A percentile compares a stretch with the other conserved stretches of the same genome.
Evolutionary conservation across 2,888 invertebrate genomes (phyloP).

Genomic region (Chymomyza caudatula): DNA sequence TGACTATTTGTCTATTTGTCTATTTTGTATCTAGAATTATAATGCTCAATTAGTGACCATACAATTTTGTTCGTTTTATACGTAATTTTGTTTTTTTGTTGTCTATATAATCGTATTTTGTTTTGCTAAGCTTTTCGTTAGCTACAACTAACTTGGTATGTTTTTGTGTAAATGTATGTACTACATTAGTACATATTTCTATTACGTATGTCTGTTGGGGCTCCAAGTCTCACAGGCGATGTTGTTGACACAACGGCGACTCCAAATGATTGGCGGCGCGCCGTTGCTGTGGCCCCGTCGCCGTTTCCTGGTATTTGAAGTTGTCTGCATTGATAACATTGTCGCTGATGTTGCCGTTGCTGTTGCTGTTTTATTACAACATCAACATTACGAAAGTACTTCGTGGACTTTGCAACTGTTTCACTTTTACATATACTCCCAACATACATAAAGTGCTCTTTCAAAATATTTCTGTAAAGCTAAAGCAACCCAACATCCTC

Average conservation of each 20-base stretch:
- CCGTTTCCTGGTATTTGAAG: conserved; percentile 56
- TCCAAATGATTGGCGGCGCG: neutral
- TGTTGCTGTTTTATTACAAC: conserved; percentile 60
- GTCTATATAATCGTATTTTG: conserved; percentile 37
- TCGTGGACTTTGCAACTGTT: neutral
- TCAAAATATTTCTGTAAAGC: neutral
- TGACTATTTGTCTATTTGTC: neutral
- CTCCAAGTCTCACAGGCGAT: neutral
- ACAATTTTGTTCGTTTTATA: conserved; percentile 16
- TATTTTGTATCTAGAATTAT: neutral
- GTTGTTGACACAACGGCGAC: neutral
- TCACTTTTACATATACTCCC: neutral
- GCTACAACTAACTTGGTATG: neutral
- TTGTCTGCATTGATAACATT: conserved; percentile 51
- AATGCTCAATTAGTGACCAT: neutral
- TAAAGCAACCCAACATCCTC: neutral
- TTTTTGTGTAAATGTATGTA: neutral
- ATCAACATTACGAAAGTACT: conserved; percentile 64
- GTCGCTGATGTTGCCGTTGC: conserved; percentile 36
- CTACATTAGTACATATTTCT: neutral
- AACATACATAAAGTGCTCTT: neutral
- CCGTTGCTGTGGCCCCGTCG: neutral
- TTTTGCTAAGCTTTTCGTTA: conserved; percentile 60
- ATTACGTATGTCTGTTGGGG: neutral
- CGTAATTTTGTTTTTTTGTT: conserved; percentile 19